Base-by-base conservation (phyloP, 2,888 invertebrate genomes). In the Coleophora deauratella region DNA sequence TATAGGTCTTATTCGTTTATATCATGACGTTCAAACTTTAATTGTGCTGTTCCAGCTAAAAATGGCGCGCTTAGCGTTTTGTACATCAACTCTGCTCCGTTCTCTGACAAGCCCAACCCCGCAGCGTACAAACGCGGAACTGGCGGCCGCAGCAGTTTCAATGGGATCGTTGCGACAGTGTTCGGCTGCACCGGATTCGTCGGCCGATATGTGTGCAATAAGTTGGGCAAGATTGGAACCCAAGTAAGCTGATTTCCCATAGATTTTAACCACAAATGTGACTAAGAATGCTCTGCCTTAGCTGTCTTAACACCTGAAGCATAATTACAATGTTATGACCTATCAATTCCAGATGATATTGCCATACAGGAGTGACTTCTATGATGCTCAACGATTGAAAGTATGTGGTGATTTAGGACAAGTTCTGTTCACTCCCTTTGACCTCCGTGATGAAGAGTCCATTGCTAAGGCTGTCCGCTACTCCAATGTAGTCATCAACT, bases 91-190 rank as follows among this genome's bases (percentile, higher is more conserved):
- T 64, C 79, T 7, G 64, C 80, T 53, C 69, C 86, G 43, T 90
- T 90, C 59, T 87, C 88, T 57, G 61, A 64, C 1, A 85, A 72
- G 38, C 87, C 87, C 47, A 91, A 91, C 73, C 64, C 91, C 41
- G 87, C 92, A 8, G 79, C 89, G 0, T 87, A 94, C 66, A 94
- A 92, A 70, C 87, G 93, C 50, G 96, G 96, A 27, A 94, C 95
- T 13, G 96, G 96, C 10, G 99, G 98, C 12, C 91, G 99, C 30
- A 93, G 94, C 54, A 98, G 98, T 64, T 99, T 99, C 74, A 99
- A 94, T 80, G 99, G 99, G 0, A 88, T 95, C 41, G 97, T 99
- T 2, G 97, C 96, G n/a, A 99, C 99, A n/a, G 94, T 99, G 1
- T 98, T 99, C 72, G 99, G 99, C 39, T 90, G 91, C 42, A 91